These are phyloP conservation scores for Acanthopleura granulata DNA, from an alignment of 2,888 invertebrate genomes.

Conservation along the genomic window DNA sequence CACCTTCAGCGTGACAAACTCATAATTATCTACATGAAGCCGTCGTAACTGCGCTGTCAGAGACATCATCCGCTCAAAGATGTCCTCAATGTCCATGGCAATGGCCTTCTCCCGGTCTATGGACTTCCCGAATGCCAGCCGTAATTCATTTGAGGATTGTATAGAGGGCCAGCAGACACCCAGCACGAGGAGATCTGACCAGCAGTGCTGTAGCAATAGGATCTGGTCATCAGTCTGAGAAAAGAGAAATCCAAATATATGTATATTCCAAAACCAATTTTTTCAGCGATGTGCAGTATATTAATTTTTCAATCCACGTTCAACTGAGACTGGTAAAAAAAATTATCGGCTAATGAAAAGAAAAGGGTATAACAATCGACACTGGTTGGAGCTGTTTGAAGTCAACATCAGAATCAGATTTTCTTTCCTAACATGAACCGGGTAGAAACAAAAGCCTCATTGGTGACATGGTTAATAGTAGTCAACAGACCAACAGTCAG, in stretches of 20 bases:
- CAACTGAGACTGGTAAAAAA: too few relatives aligned
- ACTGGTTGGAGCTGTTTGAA: too few relatives aligned
- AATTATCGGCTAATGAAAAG: too few relatives aligned
- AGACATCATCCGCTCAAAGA: constrained; percentile 94
- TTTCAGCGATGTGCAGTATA: too few relatives aligned
- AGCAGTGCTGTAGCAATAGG: constrained; percentile 94
- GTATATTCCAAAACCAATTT: too few relatives aligned
- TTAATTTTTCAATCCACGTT: too few relatives aligned
- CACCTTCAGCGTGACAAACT: constrained; percentile 97
- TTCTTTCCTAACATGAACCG: too few relatives aligned
- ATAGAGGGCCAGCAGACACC: constrained; percentile 83
- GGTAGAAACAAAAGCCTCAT: too few relatives aligned
- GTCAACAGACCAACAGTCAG: too few relatives aligned
- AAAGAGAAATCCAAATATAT: not conserved
- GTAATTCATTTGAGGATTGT: constrained; percentile 78
- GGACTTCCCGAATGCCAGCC: constrained; percentile 51
- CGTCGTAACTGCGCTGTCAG: constrained; percentile 92
- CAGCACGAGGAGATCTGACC: constrained; percentile 78
- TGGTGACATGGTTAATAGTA: too few relatives aligned
- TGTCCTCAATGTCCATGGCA: constrained; percentile 79
- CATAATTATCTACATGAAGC: constrained; percentile 92
- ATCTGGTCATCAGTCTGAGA: constrained; percentile 97
- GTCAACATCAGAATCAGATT: too few relatives aligned
- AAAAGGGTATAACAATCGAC: too few relatives aligned
- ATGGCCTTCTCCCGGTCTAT: constrained; percentile 77